Percentiles rank a stretch among this genome's conserved stretches.
Conservation (phyloP, 2,888 invertebrate genomes). For the Eucera pruinosa region DNA sequence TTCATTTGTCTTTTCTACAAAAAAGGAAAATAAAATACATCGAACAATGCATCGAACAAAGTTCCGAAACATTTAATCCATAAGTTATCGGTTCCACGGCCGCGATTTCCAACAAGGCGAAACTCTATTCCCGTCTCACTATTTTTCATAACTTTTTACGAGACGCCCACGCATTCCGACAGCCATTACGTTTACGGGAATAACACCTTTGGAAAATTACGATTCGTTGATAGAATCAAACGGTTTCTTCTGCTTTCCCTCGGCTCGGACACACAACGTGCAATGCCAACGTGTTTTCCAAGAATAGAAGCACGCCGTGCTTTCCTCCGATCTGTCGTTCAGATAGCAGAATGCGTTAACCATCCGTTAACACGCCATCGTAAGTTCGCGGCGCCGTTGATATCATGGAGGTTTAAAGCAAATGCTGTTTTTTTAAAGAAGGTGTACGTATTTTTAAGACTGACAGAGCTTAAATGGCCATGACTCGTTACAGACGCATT, state of each 20-base stretch:
- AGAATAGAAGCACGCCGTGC: constrained; percentile 60
- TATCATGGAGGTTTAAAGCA: constrained; percentile 25
- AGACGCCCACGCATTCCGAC: constrained; percentile 8
- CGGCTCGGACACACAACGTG: constrained; percentile 17
- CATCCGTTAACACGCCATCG: constrained; percentile 73
- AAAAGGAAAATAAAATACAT: neutral
- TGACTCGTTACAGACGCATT: too few relatives aligned
- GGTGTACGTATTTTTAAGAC: constrained; percentile 38
- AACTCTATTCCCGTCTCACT: neutral
- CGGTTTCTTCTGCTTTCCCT: constrained; percentile 42
- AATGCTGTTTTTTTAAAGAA: constrained; percentile 42
- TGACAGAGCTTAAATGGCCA: too few relatives aligned
- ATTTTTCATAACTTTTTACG: constrained; percentile 28
- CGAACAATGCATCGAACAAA: neutral
- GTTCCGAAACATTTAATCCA: constrained; percentile 9
- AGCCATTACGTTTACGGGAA: constrained; percentile 31
- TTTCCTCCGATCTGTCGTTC: constrained; percentile 66
- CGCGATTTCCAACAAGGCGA: neutral
- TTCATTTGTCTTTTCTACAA: neutral
- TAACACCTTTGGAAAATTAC: constrained; percentile 54
- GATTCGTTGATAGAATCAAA: constrained; percentile 54
- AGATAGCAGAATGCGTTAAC: constrained; percentile 72
- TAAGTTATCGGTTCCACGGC: constrained; percentile 6
- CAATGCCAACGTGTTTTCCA: constrained; percentile 35
- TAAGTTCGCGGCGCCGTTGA: constrained; percentile 21